These are phyloP conservation scores for Folsomia manolachei DNA, from an alignment of 2,888 invertebrate genomes.

Conservation along the genomic window DNA sequence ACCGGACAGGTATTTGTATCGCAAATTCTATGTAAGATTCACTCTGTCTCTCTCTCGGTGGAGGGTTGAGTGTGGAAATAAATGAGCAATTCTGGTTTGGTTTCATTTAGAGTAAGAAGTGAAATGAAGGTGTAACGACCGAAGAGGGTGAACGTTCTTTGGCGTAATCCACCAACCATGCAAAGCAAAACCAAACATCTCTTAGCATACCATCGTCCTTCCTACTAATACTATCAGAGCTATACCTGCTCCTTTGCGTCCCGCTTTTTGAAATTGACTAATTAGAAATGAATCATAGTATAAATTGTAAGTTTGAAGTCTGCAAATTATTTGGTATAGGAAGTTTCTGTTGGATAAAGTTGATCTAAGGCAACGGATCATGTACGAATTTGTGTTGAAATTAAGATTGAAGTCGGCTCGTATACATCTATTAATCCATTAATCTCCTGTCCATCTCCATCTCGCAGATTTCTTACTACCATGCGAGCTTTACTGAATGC, in stretches of 20 bases:
- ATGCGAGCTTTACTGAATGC: too few species aligned
- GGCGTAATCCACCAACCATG: slow-evolving; percentile 28
- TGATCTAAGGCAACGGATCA: not conserved
- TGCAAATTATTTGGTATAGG: too few species aligned
- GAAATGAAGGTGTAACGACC: slow-evolving; percentile 45
- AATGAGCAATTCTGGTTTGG: not conserved
- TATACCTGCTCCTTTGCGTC: not conserved
- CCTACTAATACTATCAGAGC: too few species aligned
- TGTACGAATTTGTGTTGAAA: not conserved
- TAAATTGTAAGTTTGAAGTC: not conserved
- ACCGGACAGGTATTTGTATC: too few species aligned
- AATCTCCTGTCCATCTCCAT: too few species aligned
- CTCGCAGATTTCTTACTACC: too few species aligned
- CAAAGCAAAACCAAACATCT: slow-evolving; percentile 22
- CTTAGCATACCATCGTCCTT: slow-evolving; percentile 15
- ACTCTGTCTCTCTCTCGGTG: too few species aligned
- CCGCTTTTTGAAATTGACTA: not conserved
- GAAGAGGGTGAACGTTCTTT: slow-evolving; percentile 44
- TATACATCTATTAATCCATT: too few species aligned
- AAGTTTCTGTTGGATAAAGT: not conserved
- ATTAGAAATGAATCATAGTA: not conserved
- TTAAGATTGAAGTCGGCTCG: too few species aligned
- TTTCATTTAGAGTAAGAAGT: too few species aligned
- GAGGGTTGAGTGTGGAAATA: not conserved
- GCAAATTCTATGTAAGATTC: too few species aligned